Evolutionary conservation across 2,888 invertebrate species (phyloP).

Genomic region (Tholera decimalis): DNA sequence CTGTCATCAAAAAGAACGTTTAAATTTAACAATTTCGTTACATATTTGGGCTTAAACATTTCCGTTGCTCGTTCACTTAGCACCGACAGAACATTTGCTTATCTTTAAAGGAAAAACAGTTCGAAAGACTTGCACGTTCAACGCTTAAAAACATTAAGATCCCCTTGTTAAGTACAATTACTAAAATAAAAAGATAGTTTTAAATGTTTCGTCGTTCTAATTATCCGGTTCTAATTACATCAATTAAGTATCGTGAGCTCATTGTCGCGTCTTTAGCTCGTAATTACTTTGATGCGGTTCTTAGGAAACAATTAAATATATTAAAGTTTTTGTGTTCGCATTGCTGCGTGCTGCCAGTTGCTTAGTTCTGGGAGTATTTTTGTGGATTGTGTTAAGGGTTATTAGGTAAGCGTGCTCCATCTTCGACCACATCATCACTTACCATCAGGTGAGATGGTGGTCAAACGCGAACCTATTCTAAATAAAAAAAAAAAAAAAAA

Average conservation of each 20-base stretch:
- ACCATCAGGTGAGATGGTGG: no score
- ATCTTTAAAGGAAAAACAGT: slow-evolving; percentile 15
- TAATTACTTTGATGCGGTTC: slow-evolving; percentile 67
- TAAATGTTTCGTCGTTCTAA: slow-evolving; percentile 60
- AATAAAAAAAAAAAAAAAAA: no score
- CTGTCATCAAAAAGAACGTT: slow-evolving; percentile 10
- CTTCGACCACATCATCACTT: no score
- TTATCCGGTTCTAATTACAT: slow-evolving; percentile 71
- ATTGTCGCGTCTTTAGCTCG: slow-evolving; percentile 65
- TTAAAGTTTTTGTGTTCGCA: slow-evolving; percentile 46
- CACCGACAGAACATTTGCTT: slow-evolving; percentile 23
- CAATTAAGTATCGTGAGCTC: slow-evolving; percentile 73
- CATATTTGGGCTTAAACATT: slow-evolving; percentile 25
- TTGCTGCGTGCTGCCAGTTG: slow-evolving; percentile 44
- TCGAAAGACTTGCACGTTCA: slow-evolving; percentile 24
- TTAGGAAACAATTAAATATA: slow-evolving; percentile 71
- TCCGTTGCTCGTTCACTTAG: background rate
- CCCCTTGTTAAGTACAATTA: slow-evolving; percentile 53
- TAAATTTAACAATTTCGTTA: slow-evolving; percentile 8
- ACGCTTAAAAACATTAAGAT: slow-evolving; percentile 31
- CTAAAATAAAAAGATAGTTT: slow-evolving; percentile 38
- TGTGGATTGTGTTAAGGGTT: slow-evolving; percentile 26
- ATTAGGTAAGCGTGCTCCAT: no score
- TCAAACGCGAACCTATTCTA: no score
- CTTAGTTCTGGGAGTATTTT: slow-evolving; percentile 51